These are phyloP conservation scores for Tetramorium alpestre DNA, from an alignment of 1,140 invertebrate genomes.

Conservation along the genomic window DNA sequence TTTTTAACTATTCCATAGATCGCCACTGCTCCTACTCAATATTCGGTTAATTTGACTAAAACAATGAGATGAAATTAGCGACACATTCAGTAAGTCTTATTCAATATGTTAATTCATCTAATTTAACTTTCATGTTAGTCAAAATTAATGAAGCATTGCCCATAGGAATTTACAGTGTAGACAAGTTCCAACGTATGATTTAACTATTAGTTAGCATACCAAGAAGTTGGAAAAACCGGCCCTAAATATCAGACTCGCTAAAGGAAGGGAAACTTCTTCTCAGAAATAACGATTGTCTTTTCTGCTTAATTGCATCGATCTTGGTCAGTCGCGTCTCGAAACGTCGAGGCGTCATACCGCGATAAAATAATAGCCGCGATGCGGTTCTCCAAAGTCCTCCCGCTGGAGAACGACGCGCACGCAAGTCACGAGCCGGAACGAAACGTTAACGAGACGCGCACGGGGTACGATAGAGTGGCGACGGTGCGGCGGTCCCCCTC, in stretches of 20 bases:
- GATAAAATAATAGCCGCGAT: conserved; percentile 3
- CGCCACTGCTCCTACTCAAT: too few species aligned
- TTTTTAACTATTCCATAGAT: too few species aligned
- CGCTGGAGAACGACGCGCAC: conserved; percentile 13
- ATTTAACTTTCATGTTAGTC: too few species aligned
- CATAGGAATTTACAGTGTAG: too few species aligned
- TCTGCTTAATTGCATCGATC: neutral
- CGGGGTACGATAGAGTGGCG: conserved; percentile 33
- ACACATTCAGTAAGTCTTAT: too few species aligned
- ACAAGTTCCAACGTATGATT: too few species aligned
- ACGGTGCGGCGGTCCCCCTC: neutral
- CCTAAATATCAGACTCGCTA: neutral
- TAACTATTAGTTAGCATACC: too few species aligned
- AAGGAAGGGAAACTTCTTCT: neutral
- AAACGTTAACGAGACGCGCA: conserved; percentile 38
- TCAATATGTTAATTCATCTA: too few species aligned
- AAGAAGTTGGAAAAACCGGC: too few species aligned
- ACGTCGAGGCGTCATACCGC: neutral
- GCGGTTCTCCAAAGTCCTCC: conserved; percentile 5
- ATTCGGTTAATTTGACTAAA: too few species aligned
- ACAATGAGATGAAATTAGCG: too few species aligned
- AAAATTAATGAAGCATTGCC: too few species aligned
- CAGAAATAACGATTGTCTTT: neutral
- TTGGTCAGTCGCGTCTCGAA: neutral
- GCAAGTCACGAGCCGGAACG: conserved; percentile 41